These are phyloP conservation scores for Lapara coniferarum DNA, from an alignment of 2,888 invertebrate genomes.

Conservation along the genomic window DNA sequence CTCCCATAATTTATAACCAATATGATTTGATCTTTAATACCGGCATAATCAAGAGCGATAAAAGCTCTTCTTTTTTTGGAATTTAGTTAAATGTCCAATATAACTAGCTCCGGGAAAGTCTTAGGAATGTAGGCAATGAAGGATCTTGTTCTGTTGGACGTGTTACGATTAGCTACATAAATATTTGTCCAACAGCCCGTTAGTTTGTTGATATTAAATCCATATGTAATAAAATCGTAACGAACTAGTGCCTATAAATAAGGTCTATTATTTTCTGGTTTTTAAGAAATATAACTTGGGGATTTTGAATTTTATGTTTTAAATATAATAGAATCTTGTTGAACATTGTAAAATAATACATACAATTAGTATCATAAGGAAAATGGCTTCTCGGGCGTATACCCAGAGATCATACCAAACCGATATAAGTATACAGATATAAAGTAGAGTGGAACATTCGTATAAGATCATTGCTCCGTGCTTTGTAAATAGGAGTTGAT, in stretches of 20 bases:
- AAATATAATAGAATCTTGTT: constrained; percentile 14
- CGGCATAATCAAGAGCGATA: neutral
- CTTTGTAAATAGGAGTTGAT: too few species aligned
- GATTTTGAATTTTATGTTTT: constrained; percentile 1
- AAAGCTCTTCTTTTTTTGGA: constrained; percentile 8
- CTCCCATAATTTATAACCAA: constrained; percentile 15
- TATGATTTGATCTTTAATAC: neutral
- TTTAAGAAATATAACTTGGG: neutral
- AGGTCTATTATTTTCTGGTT: constrained; percentile 12
- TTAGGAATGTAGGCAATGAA: too few species aligned
- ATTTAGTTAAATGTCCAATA: neutral
- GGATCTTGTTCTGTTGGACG: neutral
- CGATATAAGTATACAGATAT: too few species aligned
- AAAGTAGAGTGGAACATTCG: too few species aligned
- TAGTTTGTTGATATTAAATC: constrained; percentile 27
- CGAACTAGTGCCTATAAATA: constrained; percentile 19
- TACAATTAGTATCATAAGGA: too few species aligned
- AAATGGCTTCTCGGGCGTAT: too few species aligned
- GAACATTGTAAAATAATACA: neutral
- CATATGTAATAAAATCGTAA: constrained; percentile 24
- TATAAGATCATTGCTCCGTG: too few species aligned
- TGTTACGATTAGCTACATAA: constrained; percentile 19
- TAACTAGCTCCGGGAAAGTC: neutral
- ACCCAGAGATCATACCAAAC: too few species aligned
- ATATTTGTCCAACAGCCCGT: constrained; percentile 28